Conservation (phyloP, 1,140 invertebrate species). For the Epicauta chinensis region DNA sequence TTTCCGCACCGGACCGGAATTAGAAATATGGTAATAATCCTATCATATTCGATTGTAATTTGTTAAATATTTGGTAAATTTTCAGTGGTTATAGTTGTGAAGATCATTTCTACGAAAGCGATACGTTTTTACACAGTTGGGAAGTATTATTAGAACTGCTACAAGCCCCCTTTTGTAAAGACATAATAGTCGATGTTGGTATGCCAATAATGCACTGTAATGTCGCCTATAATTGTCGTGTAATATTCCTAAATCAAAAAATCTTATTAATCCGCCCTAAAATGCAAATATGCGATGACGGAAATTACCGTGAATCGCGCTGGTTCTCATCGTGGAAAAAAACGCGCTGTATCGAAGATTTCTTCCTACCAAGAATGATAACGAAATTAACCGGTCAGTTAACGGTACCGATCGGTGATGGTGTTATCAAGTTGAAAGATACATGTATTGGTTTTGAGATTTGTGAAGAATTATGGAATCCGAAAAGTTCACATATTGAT, state of each 20-base stretch:
- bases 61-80: constrained; percentile 28
- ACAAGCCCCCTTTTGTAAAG: constrained; percentile 67
- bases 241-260: constrained; percentile 86
- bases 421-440: constrained; percentile 83
- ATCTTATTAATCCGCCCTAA: constrained; percentile 94
- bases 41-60: constrained; percentile 19
- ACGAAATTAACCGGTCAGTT: constrained; percentile 73
- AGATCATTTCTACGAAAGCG: constrained; percentile 95
- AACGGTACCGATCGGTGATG: constrained; percentile 90
- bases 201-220: constrained; percentile 97
- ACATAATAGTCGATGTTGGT: constrained; percentile 92
- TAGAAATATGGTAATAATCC: constrained; percentile 75
- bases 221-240: constrained; percentile 91
- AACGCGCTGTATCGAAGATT: constrained; percentile 64
- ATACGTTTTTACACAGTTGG: constrained; percentile 94
- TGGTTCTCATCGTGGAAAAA: constrained; percentile 97
- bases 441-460: constrained; percentile 96
- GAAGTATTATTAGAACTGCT: constrained; percentile 83
- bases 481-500: constrained; percentile 80
- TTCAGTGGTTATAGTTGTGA: constrained; percentile 94
- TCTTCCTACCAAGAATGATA: constrained; percentile 81
- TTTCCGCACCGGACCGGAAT: constrained; percentile 90
- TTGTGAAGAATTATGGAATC: constrained; percentile 98
- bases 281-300: constrained; percentile 87
- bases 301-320: constrained; percentile 92